Evolutionary conservation across 2,888 invertebrate species (phyloP).

Genomic region (Lutraria lutraria): DNA sequence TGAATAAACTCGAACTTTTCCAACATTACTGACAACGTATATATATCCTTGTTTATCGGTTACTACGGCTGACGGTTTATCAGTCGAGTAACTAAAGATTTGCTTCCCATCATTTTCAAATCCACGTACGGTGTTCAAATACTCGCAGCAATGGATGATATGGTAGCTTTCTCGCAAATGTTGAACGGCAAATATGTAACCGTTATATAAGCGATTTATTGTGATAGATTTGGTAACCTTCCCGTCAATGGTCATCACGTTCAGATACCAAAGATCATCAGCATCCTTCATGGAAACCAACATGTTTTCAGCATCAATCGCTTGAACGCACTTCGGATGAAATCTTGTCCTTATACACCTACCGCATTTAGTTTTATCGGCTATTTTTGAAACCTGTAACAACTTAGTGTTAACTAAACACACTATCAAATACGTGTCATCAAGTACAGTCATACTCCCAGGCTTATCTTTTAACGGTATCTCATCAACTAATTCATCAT

Average conservation of each 20-base stretch:
- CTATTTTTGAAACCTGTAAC: not conserved
- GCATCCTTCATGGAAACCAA: not conserved
- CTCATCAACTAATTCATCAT: not conserved
- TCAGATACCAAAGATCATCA: not conserved
- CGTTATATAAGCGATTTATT: not conserved
- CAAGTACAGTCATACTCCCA: not conserved
- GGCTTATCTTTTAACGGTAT: not conserved
- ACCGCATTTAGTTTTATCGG: not conserved
- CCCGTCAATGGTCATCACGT: not conserved
- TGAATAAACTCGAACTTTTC: not conserved
- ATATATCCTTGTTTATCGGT: not conserved
- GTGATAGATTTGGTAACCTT: not conserved
- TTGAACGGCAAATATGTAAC: not conserved
- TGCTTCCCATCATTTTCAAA: not conserved
- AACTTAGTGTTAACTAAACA: not conserved
- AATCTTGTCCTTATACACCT: not conserved
- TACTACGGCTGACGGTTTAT: not conserved
- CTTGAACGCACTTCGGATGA: not conserved
- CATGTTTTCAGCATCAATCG: not conserved
- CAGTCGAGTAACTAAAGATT: not conserved
- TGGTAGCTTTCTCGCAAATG: not conserved
- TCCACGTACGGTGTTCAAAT: not conserved
- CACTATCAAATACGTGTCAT: not conserved
- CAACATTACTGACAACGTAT: not conserved
- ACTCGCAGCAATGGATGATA: not conserved